Conservation (phyloP, 2,113 vertebrate genomes). For the Triplophysa siluroides region DNA sequence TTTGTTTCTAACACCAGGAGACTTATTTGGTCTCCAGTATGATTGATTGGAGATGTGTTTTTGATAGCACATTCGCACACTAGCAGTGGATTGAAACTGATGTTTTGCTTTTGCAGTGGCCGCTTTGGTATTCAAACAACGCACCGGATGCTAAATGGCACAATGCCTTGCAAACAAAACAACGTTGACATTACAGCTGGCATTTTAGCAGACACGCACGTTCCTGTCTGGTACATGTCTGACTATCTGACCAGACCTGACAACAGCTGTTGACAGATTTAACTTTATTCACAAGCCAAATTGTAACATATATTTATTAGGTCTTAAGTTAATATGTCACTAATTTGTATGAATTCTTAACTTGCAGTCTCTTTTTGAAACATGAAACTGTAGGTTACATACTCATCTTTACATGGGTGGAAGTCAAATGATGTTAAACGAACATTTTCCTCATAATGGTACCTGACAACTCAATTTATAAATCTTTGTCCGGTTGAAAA, state of each 20-base stretch:
- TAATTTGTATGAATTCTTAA: too few relatives aligned
- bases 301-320: too few relatives aligned
- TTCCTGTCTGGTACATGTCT: neutral
- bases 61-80: neutral
- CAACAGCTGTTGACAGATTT: neutral
- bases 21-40: neutral
- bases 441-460: too few relatives aligned
- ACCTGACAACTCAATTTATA: too few relatives aligned
- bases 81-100: neutral
- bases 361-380: too few relatives aligned
- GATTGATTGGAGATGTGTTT: neutral
- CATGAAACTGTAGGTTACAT: too few relatives aligned
- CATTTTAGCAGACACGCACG: neutral
- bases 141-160: neutral
- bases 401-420: too few relatives aligned
- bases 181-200: neutral
- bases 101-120: neutral
- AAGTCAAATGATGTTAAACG: too few relatives aligned
- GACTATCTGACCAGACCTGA: neutral
- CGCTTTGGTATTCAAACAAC: neutral
- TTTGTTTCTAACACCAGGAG: neutral
- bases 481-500: too few relatives aligned
- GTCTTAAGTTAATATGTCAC: too few relatives aligned
- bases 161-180: constrained; percentile 1
- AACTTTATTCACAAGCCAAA: neutral